phyloP scores from a whole-genome alignment of 2,888 invertebrate genomes.

The Gortyna flavago region DNA sequence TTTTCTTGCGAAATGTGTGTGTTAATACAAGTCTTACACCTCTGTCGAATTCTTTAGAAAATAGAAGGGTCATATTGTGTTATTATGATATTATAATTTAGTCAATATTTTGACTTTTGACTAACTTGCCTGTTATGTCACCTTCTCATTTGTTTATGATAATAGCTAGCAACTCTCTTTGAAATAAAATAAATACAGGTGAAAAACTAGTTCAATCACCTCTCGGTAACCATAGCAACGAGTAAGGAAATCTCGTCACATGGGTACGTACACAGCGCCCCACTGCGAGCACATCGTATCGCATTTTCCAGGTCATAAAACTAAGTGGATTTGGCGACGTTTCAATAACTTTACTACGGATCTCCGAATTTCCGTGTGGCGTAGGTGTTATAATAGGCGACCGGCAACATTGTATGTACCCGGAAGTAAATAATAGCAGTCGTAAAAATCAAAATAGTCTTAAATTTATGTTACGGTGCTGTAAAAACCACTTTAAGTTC shows the following conservation, averaged over 20 bases:
- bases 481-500: conserved; percentile 56
- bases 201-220: conserved; percentile 53
- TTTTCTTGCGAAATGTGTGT: background rate
- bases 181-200: conserved; percentile 20
- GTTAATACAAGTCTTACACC: background rate
- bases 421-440: conserved; percentile 52
- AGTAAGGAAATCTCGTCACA: conserved; percentile 68
- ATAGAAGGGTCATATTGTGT: background rate
- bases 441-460: conserved; percentile 62
- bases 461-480: conserved; percentile 48
- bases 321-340: conserved; percentile 87
- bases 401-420: conserved; percentile 51
- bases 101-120: background rate
- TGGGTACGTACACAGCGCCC: conserved; percentile 54
- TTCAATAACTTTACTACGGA: conserved; percentile 82
- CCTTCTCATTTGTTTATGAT: background rate
- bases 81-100: background rate
- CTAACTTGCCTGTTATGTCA: background rate
- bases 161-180: background rate
- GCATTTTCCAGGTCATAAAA: conserved; percentile 87
- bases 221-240: conserved; percentile 64
- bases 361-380: conserved; percentile 65
- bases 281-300: conserved; percentile 73
- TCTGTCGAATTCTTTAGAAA: too few relatives aligned
- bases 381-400: conserved; percentile 62